phyloP scores from a whole-genome alignment of 2,888 invertebrate genomes.

The Heterodera filipjevi region DNA sequence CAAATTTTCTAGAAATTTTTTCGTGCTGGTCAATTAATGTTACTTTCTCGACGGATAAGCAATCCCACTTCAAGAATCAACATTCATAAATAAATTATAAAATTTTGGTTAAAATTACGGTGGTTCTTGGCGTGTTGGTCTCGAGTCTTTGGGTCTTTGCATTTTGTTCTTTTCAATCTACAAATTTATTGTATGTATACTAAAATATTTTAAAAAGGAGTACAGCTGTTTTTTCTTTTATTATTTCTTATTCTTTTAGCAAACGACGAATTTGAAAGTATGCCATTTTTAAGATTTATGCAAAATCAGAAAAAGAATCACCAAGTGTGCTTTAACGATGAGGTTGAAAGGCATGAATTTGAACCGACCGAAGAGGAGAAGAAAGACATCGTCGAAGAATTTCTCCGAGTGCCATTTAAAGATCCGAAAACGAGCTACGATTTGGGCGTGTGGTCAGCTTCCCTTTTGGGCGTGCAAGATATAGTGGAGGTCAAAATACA shows the following conservation, averaged over 20 bases:
- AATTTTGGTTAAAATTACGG: too few relatives aligned
- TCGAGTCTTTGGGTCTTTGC: too few relatives aligned
- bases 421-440: not conserved
- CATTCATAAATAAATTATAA: too few relatives aligned
- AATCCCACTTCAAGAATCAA: too few relatives aligned
- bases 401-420: conserved; percentile 11
- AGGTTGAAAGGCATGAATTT: not conserved
- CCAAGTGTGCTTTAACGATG: not conserved
- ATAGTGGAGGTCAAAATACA: conserved; percentile 11
- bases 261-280: not conserved
- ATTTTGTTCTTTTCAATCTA: too few relatives aligned
- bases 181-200: too few relatives aligned
- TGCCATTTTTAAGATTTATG: not conserved
- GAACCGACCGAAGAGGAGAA: not conserved
- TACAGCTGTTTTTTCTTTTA: not conserved
- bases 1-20: too few relatives aligned
- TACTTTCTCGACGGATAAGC: too few relatives aligned
- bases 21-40: too few relatives aligned
- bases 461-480: conserved; percentile 15
- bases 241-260: not conserved
- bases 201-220: too few relatives aligned
- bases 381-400: not conserved
- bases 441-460: conserved; percentile 9
- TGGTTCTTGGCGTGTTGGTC: too few relatives aligned
- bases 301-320: not conserved